Percentiles rank a stretch among this genome's conserved stretches.
Conservation (phyloP, 2,888 invertebrate species). For the Amphipyra berbera region DNA sequence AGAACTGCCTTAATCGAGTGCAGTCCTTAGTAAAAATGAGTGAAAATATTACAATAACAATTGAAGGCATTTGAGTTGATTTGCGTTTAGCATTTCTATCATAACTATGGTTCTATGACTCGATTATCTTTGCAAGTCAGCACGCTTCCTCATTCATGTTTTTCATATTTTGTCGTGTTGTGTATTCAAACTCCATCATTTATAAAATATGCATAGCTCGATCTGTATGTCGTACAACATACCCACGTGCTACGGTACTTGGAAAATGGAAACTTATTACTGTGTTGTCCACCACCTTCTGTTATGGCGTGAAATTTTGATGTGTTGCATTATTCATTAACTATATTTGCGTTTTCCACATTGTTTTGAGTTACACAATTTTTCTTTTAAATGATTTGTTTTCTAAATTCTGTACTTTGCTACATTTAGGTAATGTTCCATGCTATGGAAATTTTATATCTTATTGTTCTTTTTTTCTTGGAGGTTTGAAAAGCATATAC, state of each 20-base stretch:
- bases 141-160: conserved; percentile 23
- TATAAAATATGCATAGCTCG: conserved; percentile 56
- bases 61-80: conserved; percentile 1
- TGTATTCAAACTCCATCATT: conserved; percentile 39
- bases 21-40: conserved; percentile 1
- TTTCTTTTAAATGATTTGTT: background rate
- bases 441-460: background rate
- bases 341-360: conserved; percentile 6
- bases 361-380: conserved; percentile 5
- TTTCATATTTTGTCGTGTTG: conserved; percentile 46
- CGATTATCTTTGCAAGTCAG: conserved; percentile 11
- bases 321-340: conserved; percentile 46
- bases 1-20: background rate
- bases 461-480: background rate
- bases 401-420: conserved; percentile 1
- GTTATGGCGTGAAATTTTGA: conserved; percentile 54
- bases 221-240: conserved; percentile 54
- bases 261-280: conserved; percentile 49
- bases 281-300: conserved; percentile 27
- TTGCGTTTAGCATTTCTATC: conserved; percentile 9
- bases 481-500: background rate
- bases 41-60: conserved; percentile 16
- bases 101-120: conserved; percentile 11
- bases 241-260: conserved; percentile 36
- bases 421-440: conserved; percentile 11